Evolutionary conservation across 1,140 invertebrate genomes (phyloP), one percentile per base, ranked within the genome.

Genomic region (Sinonovacula constricta): DNA sequence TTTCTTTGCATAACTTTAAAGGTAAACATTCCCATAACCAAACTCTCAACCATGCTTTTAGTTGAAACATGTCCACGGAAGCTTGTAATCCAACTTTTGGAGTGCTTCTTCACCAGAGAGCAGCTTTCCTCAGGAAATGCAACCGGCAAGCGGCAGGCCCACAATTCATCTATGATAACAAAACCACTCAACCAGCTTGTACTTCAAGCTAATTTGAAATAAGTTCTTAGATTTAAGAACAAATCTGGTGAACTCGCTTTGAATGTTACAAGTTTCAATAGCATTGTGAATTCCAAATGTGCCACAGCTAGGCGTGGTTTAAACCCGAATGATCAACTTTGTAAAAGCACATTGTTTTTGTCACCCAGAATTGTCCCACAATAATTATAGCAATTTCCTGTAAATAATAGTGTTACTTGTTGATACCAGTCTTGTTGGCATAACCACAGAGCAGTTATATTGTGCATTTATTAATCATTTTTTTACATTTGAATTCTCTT

Each of bases 301-400:
- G 59, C 59, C 59, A 62, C 59, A 62, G 59, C 59, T 62, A 62
- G 59, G 59, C 59, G 26, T 62, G 59, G 59, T 62, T 62, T 62
- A 62, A 62, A 62, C n/a, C n/a, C n/a, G n/a, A n/a, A n/a, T n/a
- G n/a, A n/a, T n/a, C n/a, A n/a, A n/a, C n/a, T n/a, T n/a, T n/a
- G n/a, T n/a, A n/a, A n/a, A n/a, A n/a, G n/a, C n/a, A n/a, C n/a
- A n/a, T n/a, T n/a, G n/a, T n/a, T n/a, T n/a, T n/a, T n/a, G n/a
- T n/a, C n/a, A n/a, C n/a, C n/a, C n/a, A n/a, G n/a, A n/a, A n/a
- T n/a, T n/a, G n/a, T n/a, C n/a, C n/a, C n/a, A n/a, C n/a, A n/a
- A n/a, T n/a, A n/a, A n/a, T n/a, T n/a, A n/a, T n/a, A n/a, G n/a
- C n/a, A n/a, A n/a, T n/a, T n/a, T n/a, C n/a, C n/a, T n/a, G n/a